These are phyloP conservation scores for Poicephalus gulielmi DNA, from an alignment of 2,113 vertebrate species.

Conservation along the genomic window DNA sequence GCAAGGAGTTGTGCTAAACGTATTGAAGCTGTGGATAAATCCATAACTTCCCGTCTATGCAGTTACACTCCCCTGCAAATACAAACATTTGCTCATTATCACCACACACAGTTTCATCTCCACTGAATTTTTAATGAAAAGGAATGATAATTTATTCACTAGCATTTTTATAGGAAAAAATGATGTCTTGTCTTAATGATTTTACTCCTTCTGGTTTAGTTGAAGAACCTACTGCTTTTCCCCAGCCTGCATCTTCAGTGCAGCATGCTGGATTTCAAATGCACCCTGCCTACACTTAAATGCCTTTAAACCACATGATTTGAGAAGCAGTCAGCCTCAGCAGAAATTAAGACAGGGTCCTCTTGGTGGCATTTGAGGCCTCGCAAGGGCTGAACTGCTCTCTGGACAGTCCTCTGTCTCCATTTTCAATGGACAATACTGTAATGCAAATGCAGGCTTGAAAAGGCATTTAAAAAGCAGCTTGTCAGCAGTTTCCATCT, in stretches of 20 bases:
- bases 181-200: slow-evolving; percentile 51
- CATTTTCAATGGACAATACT: background rate
- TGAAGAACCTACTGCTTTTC: background rate
- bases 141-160: slow-evolving; percentile 70
- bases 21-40: slow-evolving; percentile 54
- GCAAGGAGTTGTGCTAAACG: background rate
- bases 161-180: slow-evolving; percentile 33
- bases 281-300: background rate
- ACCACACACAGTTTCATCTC: slow-evolving; percentile 70
- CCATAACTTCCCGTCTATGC: slow-evolving; percentile 67
- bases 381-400: background rate
- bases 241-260: background rate
- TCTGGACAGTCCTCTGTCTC: background rate
- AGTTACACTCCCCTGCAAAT: slow-evolving; percentile 69
- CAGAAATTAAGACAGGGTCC: background rate
- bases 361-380: background rate
- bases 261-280: background rate
- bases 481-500: background rate
- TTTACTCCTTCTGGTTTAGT: slow-evolving; percentile 35
- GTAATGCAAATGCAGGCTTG: background rate
- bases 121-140: slow-evolving; percentile 77
- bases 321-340: background rate
- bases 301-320: background rate
- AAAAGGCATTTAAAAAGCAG: background rate
- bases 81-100: slow-evolving; percentile 76